Base-by-base conservation (phyloP, 2,113 vertebrate genomes). In the Platichthys flesus region DNA sequence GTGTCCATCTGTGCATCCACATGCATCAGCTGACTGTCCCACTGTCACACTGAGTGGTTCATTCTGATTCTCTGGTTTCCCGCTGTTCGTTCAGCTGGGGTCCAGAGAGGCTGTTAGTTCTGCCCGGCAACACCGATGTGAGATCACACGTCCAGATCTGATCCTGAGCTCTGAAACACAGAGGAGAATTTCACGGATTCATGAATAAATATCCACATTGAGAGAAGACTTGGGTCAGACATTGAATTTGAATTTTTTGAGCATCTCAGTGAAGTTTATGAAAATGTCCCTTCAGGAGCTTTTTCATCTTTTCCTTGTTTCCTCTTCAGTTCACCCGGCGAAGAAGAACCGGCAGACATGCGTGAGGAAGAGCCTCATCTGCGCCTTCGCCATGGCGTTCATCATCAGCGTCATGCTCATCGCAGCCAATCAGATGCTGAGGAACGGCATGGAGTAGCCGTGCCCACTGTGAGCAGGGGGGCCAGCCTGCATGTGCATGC, bases 321-420 rank as follows among this genome's bases (percentile, higher is more conserved):
- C 21, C 52, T 54, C 20, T 61, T n/a, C 91, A 99, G 98, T 99
- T 85, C 97, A 99, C 60, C 96, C 98, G 16, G 96, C 97, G 83
- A 99, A 99, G 91, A 97, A 99, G 94, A 99, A 99, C 93, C 93
- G 98, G 3, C 98, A 99, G 95, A 99, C 98, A 24, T 99, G 98
- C 0, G 98, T 99, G 74, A 96, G 98, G 88, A 99, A 99, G 95
- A 99, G 98, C 92, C 96, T 99, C 89, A 99, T 99, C 92, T 99
- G 98, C 87, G 98, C 98, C 28, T 99, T 99, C n/a, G 98, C 97
- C 90, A 98, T 99, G 98, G 98, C 98, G 84, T 99, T 99, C 94
- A 99, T 99, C 91, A 99, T 99, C 88, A 99, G 98, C 37, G 98
- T 99, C 92, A 99, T 99, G 97, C 92, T 99, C 93, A 99, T 99